phyloP scores from a whole-genome alignment of 1,140 invertebrate species.

The Drosophila mauritiana region DNA sequence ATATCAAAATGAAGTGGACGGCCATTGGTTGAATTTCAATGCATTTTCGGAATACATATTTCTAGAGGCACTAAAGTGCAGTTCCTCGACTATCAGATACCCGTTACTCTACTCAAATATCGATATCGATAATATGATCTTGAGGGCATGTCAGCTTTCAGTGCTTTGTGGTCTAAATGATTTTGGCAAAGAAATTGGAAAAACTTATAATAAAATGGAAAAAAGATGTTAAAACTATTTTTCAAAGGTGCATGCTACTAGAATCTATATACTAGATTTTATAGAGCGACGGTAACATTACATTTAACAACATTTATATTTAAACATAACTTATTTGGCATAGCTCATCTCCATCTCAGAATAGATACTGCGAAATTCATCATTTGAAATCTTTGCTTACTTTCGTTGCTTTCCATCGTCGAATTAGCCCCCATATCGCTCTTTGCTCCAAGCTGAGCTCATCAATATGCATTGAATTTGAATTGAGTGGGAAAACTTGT shows the following conservation, averaged over 20 bases:
- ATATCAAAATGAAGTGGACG: background rate
- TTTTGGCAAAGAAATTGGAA: no score
- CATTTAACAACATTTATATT: background rate
- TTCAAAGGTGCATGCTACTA: no score
- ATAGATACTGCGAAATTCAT: background rate
- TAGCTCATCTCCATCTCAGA: background rate
- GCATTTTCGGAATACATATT: background rate
- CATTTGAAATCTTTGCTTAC: background rate
- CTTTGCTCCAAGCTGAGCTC: slow-evolving; percentile 23
- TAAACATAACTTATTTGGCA: background rate
- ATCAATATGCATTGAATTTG: slow-evolving; percentile 76
- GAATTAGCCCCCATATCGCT: slow-evolving; percentile 21
- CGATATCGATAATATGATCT: no score
- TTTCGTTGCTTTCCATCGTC: background rate
- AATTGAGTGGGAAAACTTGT: slow-evolving; percentile 51
- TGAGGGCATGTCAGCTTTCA: no score
- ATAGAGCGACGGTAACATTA: no score
- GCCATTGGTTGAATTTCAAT: background rate
- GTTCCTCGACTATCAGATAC: no score
- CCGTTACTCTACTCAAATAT: background rate
- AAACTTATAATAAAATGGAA: no score
- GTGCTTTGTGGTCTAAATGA: no score
- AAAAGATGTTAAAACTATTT: no score
- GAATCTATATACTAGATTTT: no score
- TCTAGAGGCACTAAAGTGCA: no score